Evolutionary conservation across 1,140 invertebrate species (phyloP).

Genomic region (Neodiprion virginianus): DNA sequence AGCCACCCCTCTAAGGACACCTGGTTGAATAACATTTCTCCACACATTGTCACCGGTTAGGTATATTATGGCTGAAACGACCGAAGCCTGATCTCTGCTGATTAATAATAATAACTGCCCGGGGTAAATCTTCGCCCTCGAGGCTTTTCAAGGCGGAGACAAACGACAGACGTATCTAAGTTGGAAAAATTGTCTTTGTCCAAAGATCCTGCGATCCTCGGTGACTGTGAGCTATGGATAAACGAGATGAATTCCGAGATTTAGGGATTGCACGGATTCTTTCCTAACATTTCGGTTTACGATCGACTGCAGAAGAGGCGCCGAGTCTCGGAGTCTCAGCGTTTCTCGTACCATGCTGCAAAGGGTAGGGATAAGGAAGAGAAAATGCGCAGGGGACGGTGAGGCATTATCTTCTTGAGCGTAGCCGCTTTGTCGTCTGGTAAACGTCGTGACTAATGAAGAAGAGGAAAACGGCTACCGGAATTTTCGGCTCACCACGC

Average conservation of each 20-base stretch:
- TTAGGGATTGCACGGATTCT: no score
- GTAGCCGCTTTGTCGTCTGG: conserved; percentile 3
- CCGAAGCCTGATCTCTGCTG: background rate
- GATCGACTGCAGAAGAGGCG: no score
- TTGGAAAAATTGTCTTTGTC: background rate
- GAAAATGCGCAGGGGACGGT: background rate
- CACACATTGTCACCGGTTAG: background rate
- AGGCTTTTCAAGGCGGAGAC: background rate
- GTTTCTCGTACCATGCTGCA: background rate
- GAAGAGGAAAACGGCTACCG: background rate
- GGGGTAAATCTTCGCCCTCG: no score
- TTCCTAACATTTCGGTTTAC: no score
- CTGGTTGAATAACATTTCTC: conserved; percentile 1
- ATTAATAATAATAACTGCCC: background rate
- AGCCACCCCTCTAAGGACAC: no score
- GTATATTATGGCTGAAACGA: background rate
- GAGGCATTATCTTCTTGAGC: background rate
- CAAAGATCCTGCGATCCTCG: no score
- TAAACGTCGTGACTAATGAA: conserved; percentile 5
- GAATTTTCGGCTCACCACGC: background rate
- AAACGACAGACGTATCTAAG: background rate
- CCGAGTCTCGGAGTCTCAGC: background rate
- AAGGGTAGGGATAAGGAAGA: background rate
- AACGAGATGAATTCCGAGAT: no score
- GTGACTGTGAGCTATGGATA: no score